Evolutionary conservation across 2,113 vertebrate genomes (phyloP).

Genomic region (Oceanites oceanicus): DNA sequence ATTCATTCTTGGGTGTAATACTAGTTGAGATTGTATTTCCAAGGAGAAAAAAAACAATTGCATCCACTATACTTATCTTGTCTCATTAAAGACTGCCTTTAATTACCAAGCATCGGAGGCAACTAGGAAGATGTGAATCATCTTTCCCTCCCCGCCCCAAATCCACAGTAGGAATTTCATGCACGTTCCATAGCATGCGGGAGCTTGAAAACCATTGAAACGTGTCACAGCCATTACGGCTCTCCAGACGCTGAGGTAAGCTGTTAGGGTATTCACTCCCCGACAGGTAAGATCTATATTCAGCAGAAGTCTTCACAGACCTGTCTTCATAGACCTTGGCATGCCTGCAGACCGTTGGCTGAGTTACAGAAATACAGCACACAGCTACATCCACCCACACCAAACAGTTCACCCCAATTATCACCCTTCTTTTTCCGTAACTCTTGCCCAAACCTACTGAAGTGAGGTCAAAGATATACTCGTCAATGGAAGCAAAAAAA

Average conservation of each 20-base stretch:
- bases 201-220: neutral
- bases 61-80: neutral
- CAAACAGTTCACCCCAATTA: neutral
- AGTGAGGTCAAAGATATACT: neutral
- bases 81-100: constrained; percentile 3
- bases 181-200: neutral
- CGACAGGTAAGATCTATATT: rapidly evolving
- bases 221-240: rapidly evolving
- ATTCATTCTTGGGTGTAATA: neutral
- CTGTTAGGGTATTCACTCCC: neutral
- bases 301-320: neutral
- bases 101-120: neutral
- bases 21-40: neutral
- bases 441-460: neutral
- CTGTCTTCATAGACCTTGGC: neutral
- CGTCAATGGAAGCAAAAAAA: neutral
- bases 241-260: neutral
- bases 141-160: neutral
- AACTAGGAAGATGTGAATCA: constrained; percentile 24
- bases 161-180: neutral
- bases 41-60: neutral
- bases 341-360: neutral
- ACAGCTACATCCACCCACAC: neutral
- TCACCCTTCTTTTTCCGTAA: neutral
- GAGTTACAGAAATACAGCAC: neutral